These are phyloP conservation scores for Trachelus stipa DNA, from an alignment of 2,888 invertebrate species.

Conservation along the genomic window DNA sequence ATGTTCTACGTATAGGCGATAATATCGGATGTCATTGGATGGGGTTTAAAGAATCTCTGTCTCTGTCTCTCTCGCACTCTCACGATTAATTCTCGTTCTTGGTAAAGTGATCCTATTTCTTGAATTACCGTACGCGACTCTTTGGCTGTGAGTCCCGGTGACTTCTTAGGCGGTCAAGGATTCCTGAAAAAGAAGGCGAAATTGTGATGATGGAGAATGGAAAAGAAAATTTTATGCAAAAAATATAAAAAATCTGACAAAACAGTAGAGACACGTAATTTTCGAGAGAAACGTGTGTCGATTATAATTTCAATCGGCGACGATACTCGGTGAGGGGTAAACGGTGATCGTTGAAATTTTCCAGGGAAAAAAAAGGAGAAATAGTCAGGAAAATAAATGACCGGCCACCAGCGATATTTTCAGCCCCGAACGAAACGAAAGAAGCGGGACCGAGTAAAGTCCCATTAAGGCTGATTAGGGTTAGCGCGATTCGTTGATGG, in stretches of 20 bases:
- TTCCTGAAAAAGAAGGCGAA: too few relatives aligned
- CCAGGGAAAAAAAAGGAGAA: neutral
- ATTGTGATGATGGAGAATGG: too few relatives aligned
- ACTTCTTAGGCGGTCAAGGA: neutral
- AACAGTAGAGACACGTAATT: neutral
- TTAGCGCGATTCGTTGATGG: neutral
- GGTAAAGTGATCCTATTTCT: neutral
- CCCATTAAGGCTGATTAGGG: neutral
- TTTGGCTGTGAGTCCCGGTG: neutral
- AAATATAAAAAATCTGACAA: neutral
- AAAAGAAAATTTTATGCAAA: neutral
- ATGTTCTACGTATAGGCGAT: neutral
- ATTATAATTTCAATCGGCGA: neutral
- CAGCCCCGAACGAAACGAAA: neutral
- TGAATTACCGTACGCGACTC: neutral
- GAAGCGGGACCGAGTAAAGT: neutral
- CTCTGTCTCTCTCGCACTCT: neutral
- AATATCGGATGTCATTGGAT: neutral
- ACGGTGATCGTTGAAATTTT: neutral
- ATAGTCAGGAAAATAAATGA: neutral
- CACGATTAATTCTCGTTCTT: neutral
- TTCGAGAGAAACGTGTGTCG: neutral
- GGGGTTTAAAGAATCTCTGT: neutral
- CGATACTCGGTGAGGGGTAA: neutral
- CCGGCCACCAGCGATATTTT: neutral